A percentile compares a stretch with the other conserved stretches of the same genome.
Evolutionary conservation across 2,797 vertebrate species (phyloP).

Genomic region (Varecia variegata): DNA sequence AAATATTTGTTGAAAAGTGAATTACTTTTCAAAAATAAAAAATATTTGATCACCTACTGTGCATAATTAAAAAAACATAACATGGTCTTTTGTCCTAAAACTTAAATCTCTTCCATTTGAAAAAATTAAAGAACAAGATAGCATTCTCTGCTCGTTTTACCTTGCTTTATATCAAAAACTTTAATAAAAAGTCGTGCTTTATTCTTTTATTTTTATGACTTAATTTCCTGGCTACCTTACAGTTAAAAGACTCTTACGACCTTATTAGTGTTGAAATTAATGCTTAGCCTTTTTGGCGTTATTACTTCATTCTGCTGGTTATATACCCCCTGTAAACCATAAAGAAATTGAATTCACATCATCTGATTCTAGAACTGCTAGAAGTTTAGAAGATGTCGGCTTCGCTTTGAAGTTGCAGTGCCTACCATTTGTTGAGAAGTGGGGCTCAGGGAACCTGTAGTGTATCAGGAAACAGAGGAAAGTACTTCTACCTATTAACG

Average conservation of each 20-base stretch:
- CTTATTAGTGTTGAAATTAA: background rate
- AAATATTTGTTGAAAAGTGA: conserved; percentile 3
- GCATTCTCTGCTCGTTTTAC: background rate
- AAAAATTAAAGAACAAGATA: background rate
- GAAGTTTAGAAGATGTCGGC: background rate
- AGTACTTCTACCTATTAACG: background rate
- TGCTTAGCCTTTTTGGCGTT: background rate
- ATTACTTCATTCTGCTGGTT: background rate
- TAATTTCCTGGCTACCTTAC: background rate
- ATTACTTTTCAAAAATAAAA: conserved; percentile 2
- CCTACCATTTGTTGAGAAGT: background rate
- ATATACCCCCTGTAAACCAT: background rate
- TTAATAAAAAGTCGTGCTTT: background rate
- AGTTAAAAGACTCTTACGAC: background rate
- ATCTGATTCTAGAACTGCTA: background rate
- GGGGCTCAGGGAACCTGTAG: background rate
- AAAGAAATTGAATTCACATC: background rate
- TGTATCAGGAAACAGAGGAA: background rate
- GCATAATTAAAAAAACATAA: background rate
- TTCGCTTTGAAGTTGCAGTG: background rate
- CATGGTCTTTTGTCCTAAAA: background rate
- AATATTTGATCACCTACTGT: background rate
- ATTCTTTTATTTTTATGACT: conserved; percentile 3
- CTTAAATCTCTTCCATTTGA: background rate
- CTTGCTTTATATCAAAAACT: background rate